Conservation (phyloP, 2,797 vertebrate genomes). For the Champsocephalus gunnari region DNA sequence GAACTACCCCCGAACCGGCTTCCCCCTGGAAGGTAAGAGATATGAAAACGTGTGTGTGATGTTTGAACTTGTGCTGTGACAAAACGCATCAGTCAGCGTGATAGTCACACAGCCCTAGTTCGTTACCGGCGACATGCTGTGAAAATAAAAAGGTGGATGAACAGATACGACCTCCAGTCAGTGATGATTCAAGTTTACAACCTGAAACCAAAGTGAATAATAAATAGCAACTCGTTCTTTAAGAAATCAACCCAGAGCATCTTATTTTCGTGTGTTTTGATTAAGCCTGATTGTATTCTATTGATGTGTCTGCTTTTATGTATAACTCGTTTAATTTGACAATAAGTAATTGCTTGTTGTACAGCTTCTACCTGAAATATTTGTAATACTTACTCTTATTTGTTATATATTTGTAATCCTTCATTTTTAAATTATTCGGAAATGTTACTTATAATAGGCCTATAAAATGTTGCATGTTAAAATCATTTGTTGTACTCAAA, state of each 20-base stretch:
- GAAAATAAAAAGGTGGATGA: conserved; percentile 56
- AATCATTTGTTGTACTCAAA: neutral
- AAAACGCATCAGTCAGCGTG: conserved; percentile 19
- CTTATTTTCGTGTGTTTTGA: neutral
- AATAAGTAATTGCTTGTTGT: neutral
- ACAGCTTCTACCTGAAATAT: neutral
- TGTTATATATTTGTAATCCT: neutral
- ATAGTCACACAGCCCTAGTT: conserved; percentile 33
- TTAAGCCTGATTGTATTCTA: neutral
- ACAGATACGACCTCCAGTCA: conserved; percentile 53
- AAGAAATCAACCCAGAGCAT: neutral
- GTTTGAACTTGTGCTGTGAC: conserved; percentile 46
- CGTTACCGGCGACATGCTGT: conserved; percentile 54
- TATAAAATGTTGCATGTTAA: neutral
- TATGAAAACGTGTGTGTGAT: conserved; percentile 23
- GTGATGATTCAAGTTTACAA: conserved; percentile 57
- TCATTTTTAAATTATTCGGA: neutral
- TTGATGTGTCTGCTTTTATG: neutral
- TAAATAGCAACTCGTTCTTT: neutral
- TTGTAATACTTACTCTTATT: neutral
- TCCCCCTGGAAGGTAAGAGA: conserved; percentile 92
- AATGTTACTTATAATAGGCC: neutral
- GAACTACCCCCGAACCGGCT: conserved; percentile 94
- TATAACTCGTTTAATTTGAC: neutral
- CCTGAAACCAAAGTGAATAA: conserved; percentile 30